Percentiles rank a stretch among this genome's conserved stretches.
Conservation (phyloP, 2,797 vertebrate genomes). For the Sebastes itinus region DNA sequence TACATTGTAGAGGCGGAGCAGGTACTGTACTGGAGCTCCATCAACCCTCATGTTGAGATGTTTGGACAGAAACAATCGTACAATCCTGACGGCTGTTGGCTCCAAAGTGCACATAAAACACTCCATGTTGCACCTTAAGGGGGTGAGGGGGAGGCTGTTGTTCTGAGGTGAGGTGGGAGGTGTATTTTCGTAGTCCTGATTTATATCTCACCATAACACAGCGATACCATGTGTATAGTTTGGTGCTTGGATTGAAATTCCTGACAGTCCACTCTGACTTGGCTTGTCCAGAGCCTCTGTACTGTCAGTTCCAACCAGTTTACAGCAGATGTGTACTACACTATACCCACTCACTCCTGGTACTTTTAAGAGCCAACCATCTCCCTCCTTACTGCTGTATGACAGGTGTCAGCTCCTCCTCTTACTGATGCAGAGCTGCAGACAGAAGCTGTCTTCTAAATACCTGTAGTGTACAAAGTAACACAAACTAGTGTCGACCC, state of each 20-base stretch:
- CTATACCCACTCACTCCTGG: background rate
- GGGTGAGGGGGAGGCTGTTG: constrained; percentile 56
- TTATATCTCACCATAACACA: constrained; percentile 35
- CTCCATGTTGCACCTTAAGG: constrained; percentile 45
- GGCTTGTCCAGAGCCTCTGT: background rate
- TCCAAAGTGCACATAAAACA: constrained; percentile 56
- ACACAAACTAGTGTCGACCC: background rate
- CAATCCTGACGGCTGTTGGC: constrained; percentile 48
- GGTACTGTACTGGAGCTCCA: constrained; percentile 6
- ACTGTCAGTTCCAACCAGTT: constrained; percentile 6
- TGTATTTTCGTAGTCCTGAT: constrained; percentile 23
- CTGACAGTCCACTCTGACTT: constrained; percentile 7
- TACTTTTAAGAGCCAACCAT: background rate
- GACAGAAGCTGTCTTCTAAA: background rate
- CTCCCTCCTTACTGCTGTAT: background rate
- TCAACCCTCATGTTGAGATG: constrained; percentile 15
- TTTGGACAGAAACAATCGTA: constrained; percentile 43
- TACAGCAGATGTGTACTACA: background rate
- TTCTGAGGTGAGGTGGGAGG: constrained; percentile 39
- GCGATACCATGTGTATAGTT: constrained; percentile 12
- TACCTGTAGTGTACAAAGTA: background rate
- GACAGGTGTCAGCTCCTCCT: constrained; percentile 9
- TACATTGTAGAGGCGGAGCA: background rate
- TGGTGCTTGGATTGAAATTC: constrained; percentile 18
- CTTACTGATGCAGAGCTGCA: background rate